Base-by-base conservation (phyloP, 2,113 vertebrate species). In the Pogonocichla stellata region DNA sequence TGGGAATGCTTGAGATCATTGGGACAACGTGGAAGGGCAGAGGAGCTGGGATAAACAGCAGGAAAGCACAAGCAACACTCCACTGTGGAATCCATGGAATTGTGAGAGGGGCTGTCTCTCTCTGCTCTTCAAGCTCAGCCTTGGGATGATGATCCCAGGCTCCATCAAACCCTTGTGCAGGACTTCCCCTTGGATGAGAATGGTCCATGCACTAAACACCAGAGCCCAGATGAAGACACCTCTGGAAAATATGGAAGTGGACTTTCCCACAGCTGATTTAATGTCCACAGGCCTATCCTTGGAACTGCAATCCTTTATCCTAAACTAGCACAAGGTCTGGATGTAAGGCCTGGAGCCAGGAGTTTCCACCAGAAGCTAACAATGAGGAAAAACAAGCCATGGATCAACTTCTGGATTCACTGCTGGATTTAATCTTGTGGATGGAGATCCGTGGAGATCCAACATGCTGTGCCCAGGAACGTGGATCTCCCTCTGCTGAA, bases 141-240 rank as follows among this genome's bases (percentile, higher is more conserved):
- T 23, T 1, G 2, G 50, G 15, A 3, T 67, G 73, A 45, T 71
- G 56, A 26, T 74, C 40, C 58, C 51, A 6, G 26, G 43, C 12
- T 33, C 48, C 57, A 23, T 34, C 70, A 71, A 40, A 57, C 12
- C 9, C 29, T 20, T 66, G 51, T 38, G 6, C 36, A 8, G 12
- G 57, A 25, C 8, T 50, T 80, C 54, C 17, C 29, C 5, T 51
- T 47, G 14, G 10, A 47, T 12, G 43, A 43, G 60, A 79, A 20
- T 0, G 2, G 12, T 20, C 13, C 1, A 0, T 42, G 8, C 38
- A 18, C 3, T 43, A 47, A 75, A 34, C 6, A 25, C 8, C 20
- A 54, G 24, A 82, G 24, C 19, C 40, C n/a, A 70, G 48, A 43
- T 4, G 33, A 79, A 34, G 19, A 38, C 0, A 0, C 3, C 19